Conservation (phyloP, 2,888 invertebrate species). For the Monoplex corrugatus region DNA sequence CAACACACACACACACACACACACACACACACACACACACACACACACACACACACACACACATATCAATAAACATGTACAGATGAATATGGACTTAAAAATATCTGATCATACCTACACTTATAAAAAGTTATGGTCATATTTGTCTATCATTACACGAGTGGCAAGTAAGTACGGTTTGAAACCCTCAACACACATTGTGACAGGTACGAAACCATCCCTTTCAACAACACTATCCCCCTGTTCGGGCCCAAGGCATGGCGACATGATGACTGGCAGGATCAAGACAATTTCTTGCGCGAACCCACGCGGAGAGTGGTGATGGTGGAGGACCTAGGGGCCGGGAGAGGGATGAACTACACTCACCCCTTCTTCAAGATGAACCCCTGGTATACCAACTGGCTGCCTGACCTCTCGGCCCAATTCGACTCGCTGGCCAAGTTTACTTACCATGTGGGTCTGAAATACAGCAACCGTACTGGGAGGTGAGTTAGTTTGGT, state of each 20-base stretch:
- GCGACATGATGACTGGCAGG: constrained; percentile 83
- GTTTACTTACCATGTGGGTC: constrained; percentile 69
- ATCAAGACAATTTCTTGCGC: constrained; percentile 95
- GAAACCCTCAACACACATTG: no score
- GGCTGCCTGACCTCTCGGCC: constrained; percentile 60
- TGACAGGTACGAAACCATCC: constrained; percentile 83
- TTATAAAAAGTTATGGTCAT: neutral
- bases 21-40: constrained; percentile 7
- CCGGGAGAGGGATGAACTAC: constrained; percentile 92
- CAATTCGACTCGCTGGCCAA: constrained; percentile 60
- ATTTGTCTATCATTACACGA: no score
- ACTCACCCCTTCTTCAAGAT: constrained; percentile 82
- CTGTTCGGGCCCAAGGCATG: constrained; percentile 95
- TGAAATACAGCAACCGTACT: constrained; percentile 75
- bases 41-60: constrained; percentile 25
- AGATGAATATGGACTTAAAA: no score
- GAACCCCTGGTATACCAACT: constrained; percentile 62
- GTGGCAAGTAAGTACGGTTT: no score
- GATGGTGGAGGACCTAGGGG: constrained; percentile 82
- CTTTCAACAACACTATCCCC: constrained; percentile 95
- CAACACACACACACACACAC: neutral
- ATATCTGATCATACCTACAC: neutral
- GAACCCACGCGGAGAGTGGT: constrained; percentile 92
- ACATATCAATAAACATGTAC: no score
- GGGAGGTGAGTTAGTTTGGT: constrained; percentile 55